Percentiles rank a stretch among this genome's conserved stretches.
Conservation (phyloP, 2,113 vertebrate genomes). For the Balaeniceps rex region DNA sequence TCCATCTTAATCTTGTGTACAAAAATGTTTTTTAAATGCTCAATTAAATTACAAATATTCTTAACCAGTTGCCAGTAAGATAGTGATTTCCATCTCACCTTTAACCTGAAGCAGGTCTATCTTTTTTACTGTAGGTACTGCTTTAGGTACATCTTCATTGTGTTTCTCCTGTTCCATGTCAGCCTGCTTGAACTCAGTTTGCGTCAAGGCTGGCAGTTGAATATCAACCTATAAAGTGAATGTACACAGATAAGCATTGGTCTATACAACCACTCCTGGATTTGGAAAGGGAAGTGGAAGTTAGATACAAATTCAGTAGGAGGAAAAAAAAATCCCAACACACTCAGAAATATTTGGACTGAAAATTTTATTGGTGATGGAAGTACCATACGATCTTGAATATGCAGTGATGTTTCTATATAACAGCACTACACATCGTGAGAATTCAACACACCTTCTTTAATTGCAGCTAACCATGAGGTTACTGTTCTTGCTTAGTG, state of each 20-base stretch:
- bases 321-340: not conserved
- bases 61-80: not conserved
- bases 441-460: not conserved
- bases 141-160: not conserved
- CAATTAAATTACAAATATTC: not conserved
- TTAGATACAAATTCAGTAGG: not conserved
- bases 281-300: not conserved
- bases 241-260: not conserved
- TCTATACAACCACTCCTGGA: not conserved
- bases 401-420: not conserved
- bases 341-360: not conserved
- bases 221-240: not conserved
- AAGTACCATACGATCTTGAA: not conserved
- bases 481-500: not conserved
- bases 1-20: not conserved
- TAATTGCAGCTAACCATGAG: not conserved
- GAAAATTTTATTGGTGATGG: not conserved
- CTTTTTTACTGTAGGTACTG: not conserved
- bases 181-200: not conserved
- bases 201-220: not conserved
- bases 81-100: conserved; percentile 3
- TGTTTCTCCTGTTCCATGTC: not conserved
- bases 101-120: not conserved
- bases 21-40: not conserved
- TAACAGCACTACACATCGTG: not conserved